Evolutionary conservation across 2,113 vertebrate species (phyloP), one percentile per base, ranked within the genome.

Genomic region (Acanthisitta chloris): DNA sequence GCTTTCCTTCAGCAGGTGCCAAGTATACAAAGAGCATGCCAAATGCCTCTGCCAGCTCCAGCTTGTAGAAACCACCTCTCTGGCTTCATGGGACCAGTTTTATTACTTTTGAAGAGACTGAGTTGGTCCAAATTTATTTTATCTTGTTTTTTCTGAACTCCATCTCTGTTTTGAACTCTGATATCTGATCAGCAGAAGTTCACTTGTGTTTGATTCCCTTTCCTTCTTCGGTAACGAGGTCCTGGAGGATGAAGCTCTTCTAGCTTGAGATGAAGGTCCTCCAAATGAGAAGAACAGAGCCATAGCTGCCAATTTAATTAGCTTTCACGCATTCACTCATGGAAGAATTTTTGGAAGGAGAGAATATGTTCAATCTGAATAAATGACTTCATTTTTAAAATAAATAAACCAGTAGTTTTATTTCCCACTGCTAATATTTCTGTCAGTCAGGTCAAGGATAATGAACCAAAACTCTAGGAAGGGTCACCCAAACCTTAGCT

Each of bases 291-390:
- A 88, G 58, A 81, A 54, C 49, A 80, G 51, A 83, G 81, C 34
- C 58, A 54, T 21, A 59, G 87, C 74, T 95, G 93, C 87, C 71
- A 93, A 65, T 83, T 94, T 88, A 88, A 96, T 94, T 91, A 93
- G 49, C 59, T 81, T 71, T 90, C 85, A 73, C 0, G 5, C 70
- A 73, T 85, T 82, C 70, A 49, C 51, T 84, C 54, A 61, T 58
- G 62, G 89, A 82, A 85, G 67, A 73, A 73, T 52, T 94, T 92
- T 85, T 85, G 81, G 52, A 92, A 85, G 89, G 81, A 77, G 54
- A 90, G 40, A 84, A 72, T 81, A 59, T 65, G 78, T 81, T 88
- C 74, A 83, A 70, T 55, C 62, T 48, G 42, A 96, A 94, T 71
- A 91, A 90, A 81, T 8, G 6, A 55, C 19, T 81, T 79, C 76